These are phyloP conservation scores for Mesorhabditis sp. DNA, from an alignment of 2,888 invertebrate species.

Conservation along the genomic window DNA sequence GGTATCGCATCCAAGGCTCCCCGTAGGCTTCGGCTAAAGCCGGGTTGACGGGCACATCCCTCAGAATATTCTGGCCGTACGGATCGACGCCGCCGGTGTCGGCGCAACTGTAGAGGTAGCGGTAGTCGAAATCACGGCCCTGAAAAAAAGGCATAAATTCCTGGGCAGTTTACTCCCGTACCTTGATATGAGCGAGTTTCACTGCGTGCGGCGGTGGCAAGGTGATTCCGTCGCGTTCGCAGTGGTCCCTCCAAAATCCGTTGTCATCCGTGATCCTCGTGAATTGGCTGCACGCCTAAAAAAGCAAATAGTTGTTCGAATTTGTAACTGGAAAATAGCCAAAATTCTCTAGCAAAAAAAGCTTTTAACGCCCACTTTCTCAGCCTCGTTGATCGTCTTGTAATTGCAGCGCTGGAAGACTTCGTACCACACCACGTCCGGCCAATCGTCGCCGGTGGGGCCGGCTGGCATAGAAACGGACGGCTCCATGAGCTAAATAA, in stretches of 20 bases:
- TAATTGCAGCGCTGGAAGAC: not conserved
- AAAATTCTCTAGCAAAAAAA: too few relatives aligned
- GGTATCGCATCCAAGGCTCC: too few relatives aligned
- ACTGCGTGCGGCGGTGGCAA: not conserved
- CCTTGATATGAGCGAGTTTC: not conserved
- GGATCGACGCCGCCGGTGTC: not conserved
- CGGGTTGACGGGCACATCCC: too few relatives aligned
- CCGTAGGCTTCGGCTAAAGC: too few relatives aligned
- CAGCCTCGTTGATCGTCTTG: too few relatives aligned
- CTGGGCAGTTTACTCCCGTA: not conserved
- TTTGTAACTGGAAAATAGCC: too few relatives aligned
- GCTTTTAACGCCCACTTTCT: too few relatives aligned
- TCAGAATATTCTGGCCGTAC: not conserved
- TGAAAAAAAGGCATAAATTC: not conserved
- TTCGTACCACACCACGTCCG: not conserved
- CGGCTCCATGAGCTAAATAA: too few relatives aligned
- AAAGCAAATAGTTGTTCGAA: not conserved
- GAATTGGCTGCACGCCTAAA: constrained; percentile 1
- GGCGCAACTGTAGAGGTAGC: not conserved
- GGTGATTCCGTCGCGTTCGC: not conserved
- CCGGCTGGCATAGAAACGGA: too few relatives aligned
- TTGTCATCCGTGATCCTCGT: not conserved
- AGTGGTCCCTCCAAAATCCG: not conserved
- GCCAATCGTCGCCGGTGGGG: not conserved
- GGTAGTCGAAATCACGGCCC: constrained; percentile 2